A percentile compares a stretch with the other conserved stretches of the same genome.
phyloP scores from a whole-genome alignment of 2,797 vertebrate species.

The Erpetoichthys calabaricus region DNA sequence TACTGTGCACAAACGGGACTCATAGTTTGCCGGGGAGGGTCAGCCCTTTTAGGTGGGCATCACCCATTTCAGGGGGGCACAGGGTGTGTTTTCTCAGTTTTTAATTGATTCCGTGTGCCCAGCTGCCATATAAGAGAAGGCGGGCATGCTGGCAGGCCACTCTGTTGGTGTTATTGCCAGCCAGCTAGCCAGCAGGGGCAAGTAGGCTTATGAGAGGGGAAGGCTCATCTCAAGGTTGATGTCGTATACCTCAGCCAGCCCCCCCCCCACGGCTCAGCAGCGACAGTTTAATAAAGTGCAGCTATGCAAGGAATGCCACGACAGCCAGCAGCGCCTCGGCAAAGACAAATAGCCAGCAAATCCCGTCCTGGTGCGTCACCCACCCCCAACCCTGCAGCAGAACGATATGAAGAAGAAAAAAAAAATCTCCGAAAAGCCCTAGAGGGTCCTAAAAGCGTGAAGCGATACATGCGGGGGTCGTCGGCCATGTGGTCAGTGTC shows the following conservation, averaged over 20 bases:
- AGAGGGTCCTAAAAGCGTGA: conserved; percentile 10
- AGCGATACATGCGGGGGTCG: conserved; percentile 11
- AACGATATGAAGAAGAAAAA: conserved; percentile 20
- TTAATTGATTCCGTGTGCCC: too few species aligned
- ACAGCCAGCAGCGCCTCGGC: conserved; percentile 42
- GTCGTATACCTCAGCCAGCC: too few species aligned
- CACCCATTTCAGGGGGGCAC: too few species aligned
- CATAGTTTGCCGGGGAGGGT: too few species aligned
- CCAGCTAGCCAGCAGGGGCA: not conserved
- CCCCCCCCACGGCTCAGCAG: conserved; percentile 46
- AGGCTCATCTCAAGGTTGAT: not conserved
- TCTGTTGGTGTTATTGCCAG: conserved; percentile 26
- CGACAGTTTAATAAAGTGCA: conserved; percentile 62
- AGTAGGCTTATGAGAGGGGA: conserved; percentile 12
- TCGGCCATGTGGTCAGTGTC: conserved; percentile 45
- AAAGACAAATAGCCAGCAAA: conserved; percentile 18
- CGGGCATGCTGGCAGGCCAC: conserved; percentile 7
- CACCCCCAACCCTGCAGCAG: too few species aligned
- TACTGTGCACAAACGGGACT: too few species aligned
- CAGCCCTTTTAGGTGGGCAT: too few species aligned
- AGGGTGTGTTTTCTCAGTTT: too few species aligned
- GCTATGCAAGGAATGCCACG: conserved; percentile 60
- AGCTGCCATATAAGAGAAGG: too few species aligned
- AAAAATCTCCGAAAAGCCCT: conserved; percentile 36
- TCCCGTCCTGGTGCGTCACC: not conserved